Evolutionary conservation across 2,113 vertebrate species (phyloP).

Genomic region (Lethenteron camtschaticum): DNA sequence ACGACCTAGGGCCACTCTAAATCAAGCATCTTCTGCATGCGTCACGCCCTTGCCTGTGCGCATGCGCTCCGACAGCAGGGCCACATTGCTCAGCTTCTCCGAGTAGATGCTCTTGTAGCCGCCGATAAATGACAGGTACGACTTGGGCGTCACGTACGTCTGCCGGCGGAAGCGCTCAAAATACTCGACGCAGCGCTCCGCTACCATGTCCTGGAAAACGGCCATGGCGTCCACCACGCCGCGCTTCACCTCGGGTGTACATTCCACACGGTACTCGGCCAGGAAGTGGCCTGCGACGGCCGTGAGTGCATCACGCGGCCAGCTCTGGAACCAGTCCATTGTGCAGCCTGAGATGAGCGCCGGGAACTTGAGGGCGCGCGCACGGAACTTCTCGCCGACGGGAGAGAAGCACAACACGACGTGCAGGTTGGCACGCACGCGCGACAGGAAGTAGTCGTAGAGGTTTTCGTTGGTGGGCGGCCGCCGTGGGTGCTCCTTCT

Average conservation of each 20-base stretch:
- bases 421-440: slow-evolving; percentile 37
- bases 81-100: slow-evolving; percentile 27
- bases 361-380: slow-evolving; percentile 34
- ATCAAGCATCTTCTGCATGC: background rate
- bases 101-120: slow-evolving; percentile 40
- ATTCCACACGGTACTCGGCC: slow-evolving; percentile 29
- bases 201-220: slow-evolving; percentile 43
- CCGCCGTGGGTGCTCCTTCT: slow-evolving; percentile 28
- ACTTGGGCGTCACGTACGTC: slow-evolving; percentile 48
- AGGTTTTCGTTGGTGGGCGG: slow-evolving; percentile 36
- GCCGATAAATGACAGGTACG: slow-evolving; percentile 44
- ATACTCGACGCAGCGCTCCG: slow-evolving; percentile 37
- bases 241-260: slow-evolving; percentile 34
- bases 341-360: slow-evolving; percentile 52
- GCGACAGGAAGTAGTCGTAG: slow-evolving; percentile 40
- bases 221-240: slow-evolving; percentile 39
- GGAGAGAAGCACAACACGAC: slow-evolving; percentile 56
- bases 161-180: slow-evolving; percentile 40
- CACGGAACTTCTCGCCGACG: slow-evolving; percentile 44
- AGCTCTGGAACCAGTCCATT: slow-evolving; percentile 46
- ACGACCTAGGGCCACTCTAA: background rate
- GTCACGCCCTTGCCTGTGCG: slow-evolving; percentile 30
- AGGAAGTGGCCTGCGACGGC: slow-evolving; percentile 47
- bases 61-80: slow-evolving; percentile 33
- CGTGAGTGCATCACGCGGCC: slow-evolving; percentile 46